phyloP scores from a whole-genome alignment of 2,797 vertebrate species.

The Molossus molossus region DNA sequence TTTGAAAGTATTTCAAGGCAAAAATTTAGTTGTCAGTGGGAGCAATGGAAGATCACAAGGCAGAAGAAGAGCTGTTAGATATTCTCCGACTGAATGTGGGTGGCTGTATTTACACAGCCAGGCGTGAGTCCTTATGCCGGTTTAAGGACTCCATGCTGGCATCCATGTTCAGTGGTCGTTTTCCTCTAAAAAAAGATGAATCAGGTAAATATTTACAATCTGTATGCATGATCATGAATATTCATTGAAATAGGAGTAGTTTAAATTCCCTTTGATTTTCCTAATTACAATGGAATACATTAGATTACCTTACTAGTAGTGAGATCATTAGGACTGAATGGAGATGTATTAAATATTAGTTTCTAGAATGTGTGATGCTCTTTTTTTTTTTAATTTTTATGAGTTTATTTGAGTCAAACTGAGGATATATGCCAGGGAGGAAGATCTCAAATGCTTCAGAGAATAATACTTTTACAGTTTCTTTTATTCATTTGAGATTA shows the following conservation, averaged over 20 bases:
- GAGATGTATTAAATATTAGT: constrained; percentile 38
- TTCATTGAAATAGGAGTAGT: constrained; percentile 50
- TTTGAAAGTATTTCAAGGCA: not conserved
- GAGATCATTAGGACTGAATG: constrained; percentile 38
- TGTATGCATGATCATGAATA: constrained; percentile 60
- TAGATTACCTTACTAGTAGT: constrained; percentile 58
- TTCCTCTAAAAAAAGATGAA: constrained; percentile 90
- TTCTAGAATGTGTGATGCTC: constrained; percentile 6
- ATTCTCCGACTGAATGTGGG: constrained; percentile 88
- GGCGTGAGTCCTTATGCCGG: constrained; percentile 86
- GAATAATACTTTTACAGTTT: not conserved
- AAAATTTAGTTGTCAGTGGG: not conserved
- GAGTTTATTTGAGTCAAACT: not conserved
- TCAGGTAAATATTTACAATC: constrained; percentile 85
- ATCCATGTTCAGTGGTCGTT: constrained; percentile 90
- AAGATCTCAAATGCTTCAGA: not conserved
- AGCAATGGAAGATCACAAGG: constrained; percentile 83
- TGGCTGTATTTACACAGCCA: constrained; percentile 87
- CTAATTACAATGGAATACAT: constrained; percentile 5
- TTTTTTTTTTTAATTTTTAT: not conserved
- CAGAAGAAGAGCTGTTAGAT: constrained; percentile 78
- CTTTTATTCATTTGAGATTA: not conserved
- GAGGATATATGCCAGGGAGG: not conserved
- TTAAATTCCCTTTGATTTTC: constrained; percentile 72
- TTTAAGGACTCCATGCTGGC: constrained; percentile 90